phyloP scores from a whole-genome alignment of 2,888 invertebrate genomes.

The Cheilosia grossa region DNA sequence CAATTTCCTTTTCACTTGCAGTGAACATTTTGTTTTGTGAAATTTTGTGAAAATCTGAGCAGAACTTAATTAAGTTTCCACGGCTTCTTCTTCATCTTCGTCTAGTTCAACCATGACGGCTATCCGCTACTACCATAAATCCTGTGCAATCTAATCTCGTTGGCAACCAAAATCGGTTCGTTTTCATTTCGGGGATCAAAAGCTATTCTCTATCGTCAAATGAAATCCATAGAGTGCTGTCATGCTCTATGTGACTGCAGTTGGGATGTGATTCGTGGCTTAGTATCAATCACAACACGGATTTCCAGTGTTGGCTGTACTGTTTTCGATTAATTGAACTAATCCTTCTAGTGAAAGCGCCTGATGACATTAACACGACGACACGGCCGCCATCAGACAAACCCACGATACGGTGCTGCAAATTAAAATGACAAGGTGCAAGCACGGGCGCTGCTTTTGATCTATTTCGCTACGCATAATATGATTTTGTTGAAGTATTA shows the following conservation, averaged over 20 bases:
- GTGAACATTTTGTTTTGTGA: not conserved
- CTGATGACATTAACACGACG: constrained; percentile 32
- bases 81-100: constrained; percentile 1
- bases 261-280: constrained; percentile 30
- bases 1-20: not conserved
- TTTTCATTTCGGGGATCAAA: not conserved
- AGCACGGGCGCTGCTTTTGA: not conserved
- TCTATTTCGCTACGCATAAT: not conserved
- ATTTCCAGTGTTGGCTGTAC: constrained; percentile 25
- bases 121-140: not conserved
- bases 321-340: constrained; percentile 60
- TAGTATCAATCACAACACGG: constrained; percentile 35
- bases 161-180: constrained; percentile 7
- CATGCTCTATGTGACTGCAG: not conserved
- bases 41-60: constrained; percentile 10
- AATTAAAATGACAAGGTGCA: not conserved
- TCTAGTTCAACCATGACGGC: not conserved
- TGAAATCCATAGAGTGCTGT: not conserved
- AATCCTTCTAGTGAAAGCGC: constrained; percentile 37
- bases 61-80: constrained; percentile 47
- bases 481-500: not conserved
- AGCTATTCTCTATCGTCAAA: not conserved
- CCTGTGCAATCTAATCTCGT: constrained; percentile 17
- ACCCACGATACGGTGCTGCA: constrained; percentile 11
- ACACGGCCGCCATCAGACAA: not conserved